These are phyloP conservation scores for Diachasma alloeum DNA, from an alignment of 1,140 invertebrate species.

Conservation along the genomic window DNA sequence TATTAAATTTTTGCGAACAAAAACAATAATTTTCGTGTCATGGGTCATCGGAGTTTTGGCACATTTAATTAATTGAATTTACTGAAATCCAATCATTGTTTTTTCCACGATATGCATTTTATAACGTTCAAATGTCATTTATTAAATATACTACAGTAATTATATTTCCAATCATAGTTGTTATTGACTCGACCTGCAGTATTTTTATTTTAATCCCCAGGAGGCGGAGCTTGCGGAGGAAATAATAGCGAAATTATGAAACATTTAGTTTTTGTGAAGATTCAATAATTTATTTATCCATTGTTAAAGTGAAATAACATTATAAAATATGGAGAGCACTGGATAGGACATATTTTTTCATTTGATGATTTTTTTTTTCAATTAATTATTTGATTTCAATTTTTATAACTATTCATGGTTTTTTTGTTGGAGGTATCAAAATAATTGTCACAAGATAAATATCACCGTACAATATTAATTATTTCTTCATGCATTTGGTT, in stretches of 20 bases:
- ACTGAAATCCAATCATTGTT: neutral
- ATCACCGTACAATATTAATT: constrained; percentile 42
- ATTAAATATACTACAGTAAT: neutral
- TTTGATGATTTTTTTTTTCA: too few relatives aligned
- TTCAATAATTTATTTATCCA: constrained; percentile 27
- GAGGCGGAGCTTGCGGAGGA: too few relatives aligned
- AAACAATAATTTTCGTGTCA: neutral
- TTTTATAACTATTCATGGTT: too few relatives aligned
- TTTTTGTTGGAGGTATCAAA: constrained; percentile 59
- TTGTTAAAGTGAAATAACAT: constrained; percentile 54
- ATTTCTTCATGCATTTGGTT: neutral
- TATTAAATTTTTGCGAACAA: neutral
- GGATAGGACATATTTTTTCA: constrained; percentile 46
- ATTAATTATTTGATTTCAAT: too few relatives aligned
- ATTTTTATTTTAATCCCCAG: neutral
- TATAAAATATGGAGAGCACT: constrained; percentile 57
- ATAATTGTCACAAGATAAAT: constrained; percentile 58
- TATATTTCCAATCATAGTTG: neutral
- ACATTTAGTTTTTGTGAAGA: too few relatives aligned
- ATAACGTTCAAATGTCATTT: neutral
- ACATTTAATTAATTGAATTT: neutral
- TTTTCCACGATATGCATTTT: neutral
- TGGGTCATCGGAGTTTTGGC: neutral
- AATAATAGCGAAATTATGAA: too few relatives aligned
- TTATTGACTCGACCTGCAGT: neutral